A percentile compares a stretch with the other conserved stretches of the same genome.
phyloP scores from a whole-genome alignment of 2,113 vertebrate species.

The Erythrocercus mccallii region DNA sequence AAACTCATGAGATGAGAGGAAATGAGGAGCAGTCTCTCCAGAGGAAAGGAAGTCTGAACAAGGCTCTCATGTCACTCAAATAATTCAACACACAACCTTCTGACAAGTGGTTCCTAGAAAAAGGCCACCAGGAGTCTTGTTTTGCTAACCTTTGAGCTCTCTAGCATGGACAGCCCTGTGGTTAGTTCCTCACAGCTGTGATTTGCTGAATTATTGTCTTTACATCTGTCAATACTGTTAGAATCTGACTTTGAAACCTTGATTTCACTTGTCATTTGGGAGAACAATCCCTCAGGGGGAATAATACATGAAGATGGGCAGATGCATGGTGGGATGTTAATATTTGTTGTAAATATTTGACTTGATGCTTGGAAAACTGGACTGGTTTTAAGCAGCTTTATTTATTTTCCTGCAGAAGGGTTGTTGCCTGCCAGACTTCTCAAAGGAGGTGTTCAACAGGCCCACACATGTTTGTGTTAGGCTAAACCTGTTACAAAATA shows the following conservation, averaged over 20 bases:
- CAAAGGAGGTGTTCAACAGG: background rate
- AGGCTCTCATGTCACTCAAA: background rate
- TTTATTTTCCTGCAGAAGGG: background rate
- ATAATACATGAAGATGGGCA: background rate
- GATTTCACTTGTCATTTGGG: background rate
- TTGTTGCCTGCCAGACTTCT: background rate
- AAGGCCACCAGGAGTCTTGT: background rate
- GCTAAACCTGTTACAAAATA: background rate
- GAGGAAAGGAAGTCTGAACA: background rate
- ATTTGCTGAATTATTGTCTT: background rate
- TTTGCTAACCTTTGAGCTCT: background rate
- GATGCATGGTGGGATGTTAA: background rate
- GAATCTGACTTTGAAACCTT: background rate
- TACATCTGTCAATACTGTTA: background rate
- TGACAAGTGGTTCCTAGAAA: background rate
- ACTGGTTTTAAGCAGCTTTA: background rate
- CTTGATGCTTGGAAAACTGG: background rate
- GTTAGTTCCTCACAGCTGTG: background rate
- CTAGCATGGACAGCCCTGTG: background rate
- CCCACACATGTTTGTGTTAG: background rate
- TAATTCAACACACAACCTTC: background rate
- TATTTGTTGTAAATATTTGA: conserved; percentile 3
- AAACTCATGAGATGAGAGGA: background rate
- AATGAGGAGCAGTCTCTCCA: background rate
- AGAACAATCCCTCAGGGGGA: background rate